These are phyloP conservation scores for Verasper variegatus DNA, from an alignment of 2,113 vertebrate species.

Conservation along the genomic window DNA sequence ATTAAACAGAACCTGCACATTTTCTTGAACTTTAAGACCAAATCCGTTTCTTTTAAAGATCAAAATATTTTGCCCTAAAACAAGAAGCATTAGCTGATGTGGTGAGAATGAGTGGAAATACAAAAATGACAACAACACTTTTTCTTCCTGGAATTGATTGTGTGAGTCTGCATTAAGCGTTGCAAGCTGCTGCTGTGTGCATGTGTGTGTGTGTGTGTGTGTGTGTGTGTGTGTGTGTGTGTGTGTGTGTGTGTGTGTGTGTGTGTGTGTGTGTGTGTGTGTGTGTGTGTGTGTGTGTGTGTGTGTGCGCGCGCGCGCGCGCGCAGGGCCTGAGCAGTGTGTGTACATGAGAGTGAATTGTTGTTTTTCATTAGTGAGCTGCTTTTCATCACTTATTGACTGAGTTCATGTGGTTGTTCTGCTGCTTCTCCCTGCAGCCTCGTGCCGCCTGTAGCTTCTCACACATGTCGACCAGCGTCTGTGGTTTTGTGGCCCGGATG, in stretches of 20 bases:
- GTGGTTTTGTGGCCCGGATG: conserved; percentile 79
- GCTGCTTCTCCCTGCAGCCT: conserved; percentile 18
- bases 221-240: too few relatives aligned
- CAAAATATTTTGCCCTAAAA: neutral
- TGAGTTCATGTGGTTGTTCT: conserved; percentile 56
- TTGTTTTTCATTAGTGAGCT: conserved; percentile 16
- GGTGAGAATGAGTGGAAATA: conserved; percentile 36
- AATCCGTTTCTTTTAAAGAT: neutral
- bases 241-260: neutral
- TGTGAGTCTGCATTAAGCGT: neutral
- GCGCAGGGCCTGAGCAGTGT: neutral
- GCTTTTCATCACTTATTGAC: conserved; percentile 55
- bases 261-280: neutral
- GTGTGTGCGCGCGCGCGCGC: too few relatives aligned
- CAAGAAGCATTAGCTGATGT: neutral
- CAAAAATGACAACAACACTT: neutral
- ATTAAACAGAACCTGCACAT: neutral
- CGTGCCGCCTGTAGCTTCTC: conserved; percentile 22
- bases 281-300: too few relatives aligned
- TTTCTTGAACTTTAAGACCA: neutral
- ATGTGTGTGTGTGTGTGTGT: neutral
- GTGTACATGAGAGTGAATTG: neutral
- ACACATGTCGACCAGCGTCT: conserved; percentile 21
- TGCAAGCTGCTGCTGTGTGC: neutral
- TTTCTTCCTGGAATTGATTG: conserved; percentile 49